Evolutionary conservation across 2,113 vertebrate genomes (phyloP).

Genomic region (Cololabis saira): DNA sequence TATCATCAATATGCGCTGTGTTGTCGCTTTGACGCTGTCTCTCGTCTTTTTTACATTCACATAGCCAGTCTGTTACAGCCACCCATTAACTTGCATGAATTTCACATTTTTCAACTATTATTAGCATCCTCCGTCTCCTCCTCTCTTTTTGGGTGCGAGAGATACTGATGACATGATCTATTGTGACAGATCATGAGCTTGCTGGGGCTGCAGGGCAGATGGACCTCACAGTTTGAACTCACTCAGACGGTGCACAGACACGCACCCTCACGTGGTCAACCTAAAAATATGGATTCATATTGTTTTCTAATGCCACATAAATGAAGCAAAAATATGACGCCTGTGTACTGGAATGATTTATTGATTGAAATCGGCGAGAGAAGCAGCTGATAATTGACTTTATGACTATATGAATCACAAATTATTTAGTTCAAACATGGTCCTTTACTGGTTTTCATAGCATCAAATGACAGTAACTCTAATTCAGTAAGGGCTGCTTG

Average conservation of each 20-base stretch:
- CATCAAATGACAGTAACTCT: too few species aligned
- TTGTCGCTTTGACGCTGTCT: neutral
- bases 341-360: too few species aligned
- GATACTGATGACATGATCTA: constrained; percentile 56
- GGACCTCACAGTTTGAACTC: constrained; percentile 62
- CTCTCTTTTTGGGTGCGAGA: constrained; percentile 8
- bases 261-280: constrained; percentile 9
- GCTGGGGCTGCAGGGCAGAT: constrained; percentile 62
- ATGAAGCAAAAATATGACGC: too few species aligned
- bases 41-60: neutral
- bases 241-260: constrained; percentile 25
- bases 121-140: constrained; percentile 4
- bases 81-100: neutral
- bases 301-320: neutral
- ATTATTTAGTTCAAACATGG: too few species aligned
- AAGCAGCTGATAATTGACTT: neutral
- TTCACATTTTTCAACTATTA: constrained; percentile 8
- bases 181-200: constrained; percentile 53
- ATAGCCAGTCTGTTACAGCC: neutral
- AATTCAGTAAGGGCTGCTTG: too few species aligned
- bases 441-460: too few species aligned
- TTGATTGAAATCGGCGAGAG: neutral
- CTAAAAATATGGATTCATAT: constrained; percentile 34
- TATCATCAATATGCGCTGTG: neutral
- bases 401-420: too few species aligned